These are phyloP conservation scores for Microcebus lehilahytsara DNA, from an alignment of 2,113 vertebrate species.

Conservation along the genomic window DNA sequence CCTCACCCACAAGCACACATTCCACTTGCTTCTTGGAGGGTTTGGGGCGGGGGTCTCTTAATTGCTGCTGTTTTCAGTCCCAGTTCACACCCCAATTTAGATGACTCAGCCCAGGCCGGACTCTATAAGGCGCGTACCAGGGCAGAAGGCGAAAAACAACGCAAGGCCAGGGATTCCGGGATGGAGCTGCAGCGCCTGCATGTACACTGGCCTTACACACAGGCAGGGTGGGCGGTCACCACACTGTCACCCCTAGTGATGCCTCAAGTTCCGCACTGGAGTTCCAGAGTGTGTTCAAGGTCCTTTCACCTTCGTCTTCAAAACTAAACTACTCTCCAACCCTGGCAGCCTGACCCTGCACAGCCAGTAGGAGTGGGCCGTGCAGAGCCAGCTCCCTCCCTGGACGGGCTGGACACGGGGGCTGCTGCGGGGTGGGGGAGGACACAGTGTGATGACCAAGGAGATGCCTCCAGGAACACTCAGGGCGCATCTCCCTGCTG, in stretches of 20 bases:
- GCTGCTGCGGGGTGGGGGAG: background rate
- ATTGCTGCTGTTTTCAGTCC: background rate
- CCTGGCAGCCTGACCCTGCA: background rate
- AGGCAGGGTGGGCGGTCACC: background rate
- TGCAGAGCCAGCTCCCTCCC: accelerated
- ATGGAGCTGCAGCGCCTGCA: background rate
- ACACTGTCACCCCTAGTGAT: background rate
- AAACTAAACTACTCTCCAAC: background rate
- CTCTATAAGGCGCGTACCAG: background rate
- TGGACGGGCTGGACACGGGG: background rate
- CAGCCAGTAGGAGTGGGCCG: background rate
- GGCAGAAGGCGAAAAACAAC: background rate
- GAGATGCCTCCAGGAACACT: background rate
- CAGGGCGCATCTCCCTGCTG: background rate
- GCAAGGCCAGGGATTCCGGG: background rate
- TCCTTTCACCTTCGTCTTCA: background rate
- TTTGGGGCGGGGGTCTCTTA: background rate
- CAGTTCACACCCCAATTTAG: background rate
- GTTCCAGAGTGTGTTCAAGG: background rate
- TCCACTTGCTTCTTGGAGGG: background rate
- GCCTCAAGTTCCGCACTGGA: background rate
- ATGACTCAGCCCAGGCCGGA: background rate
- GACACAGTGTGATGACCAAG: too few species aligned
- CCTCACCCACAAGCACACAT: background rate
- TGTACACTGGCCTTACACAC: background rate